These are phyloP conservation scores for Nemotelus pantherinus DNA, from an alignment of 2,888 invertebrate species.

Conservation along the genomic window DNA sequence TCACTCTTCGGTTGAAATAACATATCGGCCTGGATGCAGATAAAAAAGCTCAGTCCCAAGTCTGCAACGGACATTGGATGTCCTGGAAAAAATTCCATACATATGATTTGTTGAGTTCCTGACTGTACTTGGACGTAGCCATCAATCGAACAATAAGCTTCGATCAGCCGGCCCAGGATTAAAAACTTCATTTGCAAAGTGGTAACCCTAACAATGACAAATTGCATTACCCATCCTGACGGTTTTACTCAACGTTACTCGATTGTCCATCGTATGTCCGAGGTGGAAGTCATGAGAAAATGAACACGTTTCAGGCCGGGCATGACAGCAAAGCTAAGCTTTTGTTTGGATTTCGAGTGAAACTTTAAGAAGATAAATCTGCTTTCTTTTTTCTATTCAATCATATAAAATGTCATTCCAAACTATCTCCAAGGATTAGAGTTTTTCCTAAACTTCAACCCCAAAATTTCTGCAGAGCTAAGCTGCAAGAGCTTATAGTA, in stretches of 20 bases:
- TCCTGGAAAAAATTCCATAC: not conserved
- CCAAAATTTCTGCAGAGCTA: too few relatives aligned
- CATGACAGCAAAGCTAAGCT: not conserved
- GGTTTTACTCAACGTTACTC: not conserved
- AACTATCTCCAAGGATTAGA: too few relatives aligned
- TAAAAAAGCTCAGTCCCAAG: not conserved
- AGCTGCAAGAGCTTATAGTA: too few relatives aligned
- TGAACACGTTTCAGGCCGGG: slow-evolving; percentile 37
- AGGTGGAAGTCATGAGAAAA: slow-evolving; percentile 43
- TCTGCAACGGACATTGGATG: not conserved
- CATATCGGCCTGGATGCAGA: not conserved
- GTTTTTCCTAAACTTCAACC: too few relatives aligned
- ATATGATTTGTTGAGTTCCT: not conserved
- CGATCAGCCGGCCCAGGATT: slow-evolving; percentile 44
- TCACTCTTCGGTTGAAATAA: not conserved
- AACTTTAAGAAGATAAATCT: too few relatives aligned
- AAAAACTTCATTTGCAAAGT: slow-evolving; percentile 51
- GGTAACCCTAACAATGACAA: slow-evolving; percentile 47
- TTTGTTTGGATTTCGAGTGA: too few relatives aligned
- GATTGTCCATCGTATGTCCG: not conserved
- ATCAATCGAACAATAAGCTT: slow-evolving; percentile 45
- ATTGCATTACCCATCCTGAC: slow-evolving; percentile 46
- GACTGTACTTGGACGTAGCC: slow-evolving; percentile 8
- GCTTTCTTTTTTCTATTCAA: too few relatives aligned
- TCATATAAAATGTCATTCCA: too few relatives aligned